Evolutionary conservation across 2,888 invertebrate species (phyloP), one percentile per base, ranked within the genome.

Genomic region (Lampropteryx suffumata): DNA sequence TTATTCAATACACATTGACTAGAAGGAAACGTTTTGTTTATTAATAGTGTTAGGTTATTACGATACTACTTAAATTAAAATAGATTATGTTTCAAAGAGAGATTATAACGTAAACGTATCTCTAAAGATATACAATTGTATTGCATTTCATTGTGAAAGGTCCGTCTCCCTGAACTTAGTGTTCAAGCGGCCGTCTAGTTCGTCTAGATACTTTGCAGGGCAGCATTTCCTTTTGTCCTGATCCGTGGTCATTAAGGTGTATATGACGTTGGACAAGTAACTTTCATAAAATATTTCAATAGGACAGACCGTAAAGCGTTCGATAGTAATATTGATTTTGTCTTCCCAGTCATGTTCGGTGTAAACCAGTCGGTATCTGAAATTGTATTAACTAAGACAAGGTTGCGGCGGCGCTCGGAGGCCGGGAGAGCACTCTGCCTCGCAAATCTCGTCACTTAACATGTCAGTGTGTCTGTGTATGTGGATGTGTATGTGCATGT

Each of bases 1-100:
- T n/a, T n/a, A n/a, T 26, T 13, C 30, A 30, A 21, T 47, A 47
- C 26, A 39, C 21, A 47, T 47, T 48, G 39, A 39, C 24, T 48
- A 40, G 34, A 26, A 3, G 11, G 27, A 41, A 28, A 40, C 21
- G 39, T n/a, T n/a, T n/a, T n/a, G n/a, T n/a, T n/a, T n/a, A n/a
- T n/a, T n/a, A n/a, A 21, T 21, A 21, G 5, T 21, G 21, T 3
- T 21, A 21, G 21, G 21, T 21, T 2, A 21, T 21, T 21, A 21
- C 21, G 5, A n/a, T n/a, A n/a, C n/a, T n/a, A n/a, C n/a, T n/a
- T n/a, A n/a, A n/a, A n/a, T n/a, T n/a, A n/a, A n/a, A n/a, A n/a
- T n/a, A n/a, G n/a, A 6, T 5, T 14, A 45, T 32, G n/a, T 37
- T 45, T 21, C 24, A 46, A 46, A 37, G 30, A 14, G 41, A 30